A percentile compares a stretch with the other conserved stretches of the same genome.
These are phyloP conservation scores for Syngnathus typhle DNA, from an alignment of 2,113 vertebrate species.

Conservation along the genomic window DNA sequence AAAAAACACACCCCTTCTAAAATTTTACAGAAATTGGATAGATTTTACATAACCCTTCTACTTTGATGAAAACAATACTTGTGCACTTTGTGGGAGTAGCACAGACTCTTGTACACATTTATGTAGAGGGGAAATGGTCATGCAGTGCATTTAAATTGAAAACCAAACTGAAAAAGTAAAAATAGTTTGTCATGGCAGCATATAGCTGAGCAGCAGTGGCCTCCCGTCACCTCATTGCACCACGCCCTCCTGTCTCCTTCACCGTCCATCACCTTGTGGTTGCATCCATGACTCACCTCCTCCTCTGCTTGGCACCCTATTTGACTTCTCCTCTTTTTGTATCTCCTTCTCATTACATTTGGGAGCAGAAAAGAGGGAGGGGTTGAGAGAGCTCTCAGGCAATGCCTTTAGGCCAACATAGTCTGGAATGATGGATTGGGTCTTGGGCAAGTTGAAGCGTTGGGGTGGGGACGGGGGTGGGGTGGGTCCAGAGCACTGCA, in stretches of 20 bases:
- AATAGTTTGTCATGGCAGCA: constrained; percentile 14
- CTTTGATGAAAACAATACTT: too few relatives aligned
- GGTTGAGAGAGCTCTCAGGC: constrained; percentile 32
- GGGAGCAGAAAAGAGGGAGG: constrained; percentile 12
- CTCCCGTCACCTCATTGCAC: constrained; percentile 21
- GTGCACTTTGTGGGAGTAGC: too few relatives aligned
- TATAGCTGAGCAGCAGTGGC: constrained; percentile 26
- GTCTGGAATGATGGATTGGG: constrained; percentile 64
- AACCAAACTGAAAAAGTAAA: constrained; percentile 13
- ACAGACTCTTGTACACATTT: too few relatives aligned
- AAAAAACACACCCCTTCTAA: too few relatives aligned
- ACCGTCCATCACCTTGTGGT: constrained; percentile 10
- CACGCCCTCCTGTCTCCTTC: constrained; percentile 22
- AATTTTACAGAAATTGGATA: too few relatives aligned
- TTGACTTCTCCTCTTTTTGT: constrained; percentile 26
- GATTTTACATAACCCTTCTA: too few relatives aligned
- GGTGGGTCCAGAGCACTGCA: constrained; percentile 53
- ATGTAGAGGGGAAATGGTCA: background rate
- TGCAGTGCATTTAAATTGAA: constrained; percentile 16
- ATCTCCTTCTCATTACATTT: constrained; percentile 20
- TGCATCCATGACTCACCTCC: constrained; percentile 16
- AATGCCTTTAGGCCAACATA: constrained; percentile 50
- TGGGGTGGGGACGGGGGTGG: constrained; percentile 46
- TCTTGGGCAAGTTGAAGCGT: constrained; percentile 45
- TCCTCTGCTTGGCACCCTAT: constrained; percentile 24